Base-by-base conservation (phyloP, 2,797 vertebrate species). In the Tauraco hartlaubi region DNA sequence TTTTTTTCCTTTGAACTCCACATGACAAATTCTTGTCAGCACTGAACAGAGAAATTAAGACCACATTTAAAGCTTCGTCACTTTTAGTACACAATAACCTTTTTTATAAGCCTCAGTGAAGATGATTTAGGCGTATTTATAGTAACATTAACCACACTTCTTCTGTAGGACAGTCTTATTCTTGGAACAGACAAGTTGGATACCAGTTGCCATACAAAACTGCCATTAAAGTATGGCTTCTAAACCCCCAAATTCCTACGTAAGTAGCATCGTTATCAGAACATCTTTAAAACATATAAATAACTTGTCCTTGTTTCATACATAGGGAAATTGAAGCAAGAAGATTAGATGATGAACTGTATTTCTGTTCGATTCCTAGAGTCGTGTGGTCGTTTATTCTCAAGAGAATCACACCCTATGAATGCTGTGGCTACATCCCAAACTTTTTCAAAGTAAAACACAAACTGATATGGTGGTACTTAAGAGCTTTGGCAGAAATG, bases 371-470 rank as follows among this genome's bases (percentile, higher is more conserved):
- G 31, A 52, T 16, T 75, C 22, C 64, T 49, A 2, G 72, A 82
- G 28, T 11, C 11, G 31, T 5, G 9, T 13, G 25, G 55, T 11
- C 22, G 6, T 39, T 35, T 63, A 1, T 35, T 69, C 68, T 37
- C 28, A 35, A 48, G 52, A n/a, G 39, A 72, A 68, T 25, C 0
- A 1, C 2, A 3, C 16, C 21, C 5, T 0, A 7, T 3, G 8
- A 48, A 33, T 6, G 33, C 15, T 31, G 21, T 23, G 11, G 26
- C 66, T 63, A 56, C 18, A 54, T 6, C 9, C 5, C 37, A 25
- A n/a, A 25, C 4, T 9, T 49, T 6, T 49, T 39, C 23, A 18
- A 44, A 25, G 52, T 29, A 25, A 62, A 72, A 39, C 12, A 23
- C 37, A 7, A 54, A 26, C 2, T 13, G 31, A 3, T 26, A 59